phyloP scores from a whole-genome alignment of 1,140 invertebrate species.

The Periplaneta americana region DNA sequence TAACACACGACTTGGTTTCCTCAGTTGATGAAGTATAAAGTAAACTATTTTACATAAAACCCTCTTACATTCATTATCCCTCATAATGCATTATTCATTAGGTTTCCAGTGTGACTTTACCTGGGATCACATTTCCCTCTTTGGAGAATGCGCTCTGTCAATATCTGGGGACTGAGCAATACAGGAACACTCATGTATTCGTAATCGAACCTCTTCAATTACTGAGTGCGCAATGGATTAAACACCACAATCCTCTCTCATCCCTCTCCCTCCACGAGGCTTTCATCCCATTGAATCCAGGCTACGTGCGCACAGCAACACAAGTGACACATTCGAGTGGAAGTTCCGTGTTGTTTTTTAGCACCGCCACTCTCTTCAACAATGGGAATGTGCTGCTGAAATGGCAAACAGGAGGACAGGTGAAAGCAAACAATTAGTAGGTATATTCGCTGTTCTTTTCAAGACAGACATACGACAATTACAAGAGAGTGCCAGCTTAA shows the following conservation, averaged over 20 bases:
- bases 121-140: not conserved
- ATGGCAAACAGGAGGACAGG: not conserved
- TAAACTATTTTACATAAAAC: not conserved
- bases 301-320: not conserved
- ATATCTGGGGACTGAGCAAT: not conserved
- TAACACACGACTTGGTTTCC: no score
- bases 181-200: not conserved
- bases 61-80: not conserved
- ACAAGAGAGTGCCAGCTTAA: not conserved
- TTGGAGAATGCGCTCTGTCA: not conserved
- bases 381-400: not conserved
- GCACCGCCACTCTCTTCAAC: not conserved
- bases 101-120: not conserved
- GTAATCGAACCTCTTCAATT: not conserved
- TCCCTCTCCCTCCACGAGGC: not conserved
- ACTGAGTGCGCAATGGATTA: not conserved
- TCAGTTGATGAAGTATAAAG: not conserved
- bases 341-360: not conserved
- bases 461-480: not conserved
- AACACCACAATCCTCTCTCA: not conserved
- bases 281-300: not conserved
- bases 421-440: not conserved
- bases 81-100: not conserved
- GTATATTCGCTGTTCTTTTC: not conserved
- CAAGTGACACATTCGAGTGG: not conserved